These are phyloP conservation scores for Tamias sibiricus DNA, from an alignment of 2,113 vertebrate genomes.

Conservation along the genomic window DNA sequence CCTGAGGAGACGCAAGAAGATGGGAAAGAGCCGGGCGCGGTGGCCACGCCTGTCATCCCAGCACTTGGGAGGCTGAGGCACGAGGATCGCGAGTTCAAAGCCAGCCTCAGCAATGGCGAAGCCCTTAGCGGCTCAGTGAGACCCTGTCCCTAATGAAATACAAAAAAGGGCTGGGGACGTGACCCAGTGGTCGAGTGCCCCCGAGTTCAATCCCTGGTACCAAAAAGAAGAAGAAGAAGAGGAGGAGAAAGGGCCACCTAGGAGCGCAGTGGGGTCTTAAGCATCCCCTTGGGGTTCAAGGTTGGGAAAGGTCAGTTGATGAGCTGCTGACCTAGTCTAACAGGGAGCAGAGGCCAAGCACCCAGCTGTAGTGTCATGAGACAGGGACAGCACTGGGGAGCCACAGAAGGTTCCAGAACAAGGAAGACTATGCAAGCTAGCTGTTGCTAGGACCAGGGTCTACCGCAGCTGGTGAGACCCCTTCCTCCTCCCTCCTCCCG, in stretches of 20 bases:
- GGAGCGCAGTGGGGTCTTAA: not conserved
- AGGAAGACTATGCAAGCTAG: not conserved
- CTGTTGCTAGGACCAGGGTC: not conserved
- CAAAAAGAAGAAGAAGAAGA: too few species aligned
- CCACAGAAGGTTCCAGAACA: not conserved
- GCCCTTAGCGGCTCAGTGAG: too few species aligned
- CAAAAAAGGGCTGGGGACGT: too few species aligned
- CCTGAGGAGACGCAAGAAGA: not conserved
- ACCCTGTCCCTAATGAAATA: too few species aligned
- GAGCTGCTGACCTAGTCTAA: not conserved
- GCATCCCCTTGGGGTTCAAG: not conserved
- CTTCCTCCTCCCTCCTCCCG: not conserved
- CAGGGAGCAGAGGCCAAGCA: not conserved
- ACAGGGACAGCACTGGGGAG: not conserved
- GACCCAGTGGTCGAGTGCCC: too few species aligned
- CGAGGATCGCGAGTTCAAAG: too few species aligned
- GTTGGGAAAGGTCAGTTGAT: not conserved
- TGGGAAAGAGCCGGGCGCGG: not conserved
- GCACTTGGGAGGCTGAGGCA: too few species aligned
- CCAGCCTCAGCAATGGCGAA: too few species aligned
- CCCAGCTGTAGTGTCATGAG: not conserved
- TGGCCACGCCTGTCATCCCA: too few species aligned
- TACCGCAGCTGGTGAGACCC: not conserved
- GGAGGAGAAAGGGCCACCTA: not conserved
- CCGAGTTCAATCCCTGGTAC: too few species aligned